phyloP scores from a whole-genome alignment of 2,797 vertebrate species.

The Pristis pectinata region DNA sequence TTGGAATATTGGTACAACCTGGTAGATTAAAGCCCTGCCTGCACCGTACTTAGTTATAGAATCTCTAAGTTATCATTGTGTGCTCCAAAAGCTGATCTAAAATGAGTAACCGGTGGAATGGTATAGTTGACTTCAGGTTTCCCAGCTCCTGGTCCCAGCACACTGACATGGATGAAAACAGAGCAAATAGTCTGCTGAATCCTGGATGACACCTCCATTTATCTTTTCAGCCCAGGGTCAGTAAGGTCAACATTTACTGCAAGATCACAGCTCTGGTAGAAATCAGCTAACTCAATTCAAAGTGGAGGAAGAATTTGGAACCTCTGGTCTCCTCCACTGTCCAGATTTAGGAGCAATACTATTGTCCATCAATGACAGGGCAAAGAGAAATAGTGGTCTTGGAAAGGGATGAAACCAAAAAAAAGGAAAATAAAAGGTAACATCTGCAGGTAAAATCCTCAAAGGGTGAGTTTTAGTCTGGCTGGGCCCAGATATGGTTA shows the following conservation, averaged over 20 bases:
- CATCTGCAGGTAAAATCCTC: background rate
- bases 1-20: background rate
- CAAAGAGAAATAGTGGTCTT: background rate
- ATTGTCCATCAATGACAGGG: background rate
- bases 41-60: background rate
- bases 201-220: background rate
- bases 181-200: background rate
- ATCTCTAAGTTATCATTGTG: background rate
- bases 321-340: too few species aligned
- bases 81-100: background rate
- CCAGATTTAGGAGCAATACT: background rate
- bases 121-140: background rate
- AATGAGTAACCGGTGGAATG: background rate
- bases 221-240: background rate
- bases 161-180: background rate
- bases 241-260: background rate
- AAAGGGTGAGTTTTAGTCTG: background rate
- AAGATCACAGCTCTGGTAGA: background rate
- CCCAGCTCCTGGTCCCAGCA: background rate
- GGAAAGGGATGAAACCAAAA: background rate
- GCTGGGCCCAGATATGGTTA: conserved; percentile 26
- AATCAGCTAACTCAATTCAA: background rate
- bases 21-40: background rate
- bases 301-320: background rate
- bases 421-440: background rate